Evolutionary conservation across 2,888 invertebrate genomes (phyloP), one percentile per base, ranked within the genome.

Genomic region (Baccha elongata): DNA sequence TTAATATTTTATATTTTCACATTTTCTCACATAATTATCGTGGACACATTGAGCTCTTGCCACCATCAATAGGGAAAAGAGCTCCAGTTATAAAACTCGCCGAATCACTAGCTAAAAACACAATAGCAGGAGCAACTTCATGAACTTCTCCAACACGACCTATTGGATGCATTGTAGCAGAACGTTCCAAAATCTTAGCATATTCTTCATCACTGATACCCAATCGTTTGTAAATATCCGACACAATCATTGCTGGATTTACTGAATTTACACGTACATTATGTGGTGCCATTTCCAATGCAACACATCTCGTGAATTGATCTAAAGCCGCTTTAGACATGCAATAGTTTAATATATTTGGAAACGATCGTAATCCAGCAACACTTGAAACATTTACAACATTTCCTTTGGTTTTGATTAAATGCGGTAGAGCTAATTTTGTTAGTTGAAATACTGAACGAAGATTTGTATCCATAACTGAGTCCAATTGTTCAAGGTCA

Each of bases 361-460:
- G 94, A 88, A 98, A 98, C 78, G 98, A 93, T 89, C 98, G 92
- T 29, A 96, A 87, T 4, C 98, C 98, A 84, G 95, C 95, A 0
- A 98, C 96, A 89, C 98, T 98, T 10, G 98, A 98, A 0, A 99
- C 96, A 90, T 99, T 99, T 0, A 99, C 97, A 86, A 98, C 94
- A 85, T 93, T 95, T 17, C 97, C 97, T 89, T 96, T 94, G 0
- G 94, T 93, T 90, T 93, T 91, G 2, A 95, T 92, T 1, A 98
- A 92, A 90, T 97, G 93, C 0, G 98, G 98, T 0, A 94, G 93
- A 10, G 96, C 96, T 64, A 97, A 89, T 93, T 94, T 95, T 0
- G 96, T 97, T 78, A 98, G 89, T 79, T 95, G 91, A 87, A 95
- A 95, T 0, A 95, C 92, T 0, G 94, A 93, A 85, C 96, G 93